These are phyloP conservation scores for Palythoa grandis DNA, from an alignment of 92 coral and sea anemone genomes.

Conservation along the genomic window DNA sequence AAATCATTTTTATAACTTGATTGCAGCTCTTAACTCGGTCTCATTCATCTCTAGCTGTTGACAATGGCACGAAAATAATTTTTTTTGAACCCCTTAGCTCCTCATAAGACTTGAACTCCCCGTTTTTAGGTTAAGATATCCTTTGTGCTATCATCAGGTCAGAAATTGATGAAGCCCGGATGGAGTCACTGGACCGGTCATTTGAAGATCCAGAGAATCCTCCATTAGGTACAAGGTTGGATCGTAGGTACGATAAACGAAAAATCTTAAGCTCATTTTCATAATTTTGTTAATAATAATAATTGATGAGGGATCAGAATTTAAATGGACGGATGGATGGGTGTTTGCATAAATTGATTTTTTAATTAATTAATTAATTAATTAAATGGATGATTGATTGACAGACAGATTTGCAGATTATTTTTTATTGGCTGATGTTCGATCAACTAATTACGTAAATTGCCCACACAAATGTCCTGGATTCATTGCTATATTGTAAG, in stretches of 20 bases:
- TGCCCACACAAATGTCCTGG: too few relatives aligned
- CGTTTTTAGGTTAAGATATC: not conserved
- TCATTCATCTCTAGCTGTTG: too few relatives aligned
- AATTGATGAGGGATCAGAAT: too few relatives aligned
- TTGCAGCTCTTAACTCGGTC: not conserved
- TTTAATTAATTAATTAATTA: not conserved
- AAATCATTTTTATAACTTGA: not conserved
- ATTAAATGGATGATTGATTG: not conserved
- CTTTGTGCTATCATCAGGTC: conserved; percentile 59
- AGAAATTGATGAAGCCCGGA: conserved; percentile 91
- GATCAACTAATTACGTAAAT: too few relatives aligned
- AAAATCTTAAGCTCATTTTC: not conserved
- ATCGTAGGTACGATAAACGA: conserved; percentile 76
- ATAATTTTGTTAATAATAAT: not conserved
- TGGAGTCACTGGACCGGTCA: conserved; percentile 93
- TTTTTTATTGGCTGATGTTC: too few relatives aligned
- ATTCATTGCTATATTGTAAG: too few relatives aligned
- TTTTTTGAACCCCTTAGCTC: not conserved
- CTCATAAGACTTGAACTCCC: not conserved
- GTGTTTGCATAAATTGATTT: not conserved
- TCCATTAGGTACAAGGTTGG: conserved; percentile 89
- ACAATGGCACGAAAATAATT: not conserved
- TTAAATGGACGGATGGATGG: not conserved
- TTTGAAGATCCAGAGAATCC: conserved; percentile 95
- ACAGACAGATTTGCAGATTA: not conserved